Evolutionary conservation across 2,113 vertebrate genomes (phyloP).

Genomic region (Phalacrocorax aristotelis): DNA sequence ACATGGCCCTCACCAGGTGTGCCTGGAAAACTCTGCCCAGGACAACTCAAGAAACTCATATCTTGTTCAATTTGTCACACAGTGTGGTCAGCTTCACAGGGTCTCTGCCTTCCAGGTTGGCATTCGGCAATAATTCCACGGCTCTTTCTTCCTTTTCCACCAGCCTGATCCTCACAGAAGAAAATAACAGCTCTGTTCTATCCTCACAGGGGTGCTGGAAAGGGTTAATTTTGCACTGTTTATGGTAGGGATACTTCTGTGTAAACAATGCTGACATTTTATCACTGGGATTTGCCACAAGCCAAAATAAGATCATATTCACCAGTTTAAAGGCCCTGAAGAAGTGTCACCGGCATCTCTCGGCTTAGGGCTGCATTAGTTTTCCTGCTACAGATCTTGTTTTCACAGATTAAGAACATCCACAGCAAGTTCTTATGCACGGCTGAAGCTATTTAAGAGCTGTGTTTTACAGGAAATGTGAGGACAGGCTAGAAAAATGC

Average conservation of each 20-base stretch:
- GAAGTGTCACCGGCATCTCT: slow-evolving; percentile 1
- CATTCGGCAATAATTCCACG: neutral
- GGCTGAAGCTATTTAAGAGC: slow-evolving; percentile 25
- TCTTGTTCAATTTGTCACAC: neutral
- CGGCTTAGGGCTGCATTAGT: slow-evolving; percentile 12
- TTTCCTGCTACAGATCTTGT: neutral
- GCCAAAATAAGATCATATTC: slow-evolving; percentile 4
- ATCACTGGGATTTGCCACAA: slow-evolving; percentile 47
- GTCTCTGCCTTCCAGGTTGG: neutral
- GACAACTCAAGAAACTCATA: neutral
- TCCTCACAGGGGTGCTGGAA: neutral
- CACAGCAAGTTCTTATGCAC: slow-evolving; percentile 19
- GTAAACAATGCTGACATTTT: slow-evolving; percentile 44
- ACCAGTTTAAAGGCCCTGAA: slow-evolving; percentile 15
- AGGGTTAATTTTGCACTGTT: slow-evolving; percentile 5
- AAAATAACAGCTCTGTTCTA: neutral
- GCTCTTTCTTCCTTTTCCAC: neutral
- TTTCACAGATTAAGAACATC: neutral
- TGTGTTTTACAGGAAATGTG: neutral
- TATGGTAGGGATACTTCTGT: neutral
- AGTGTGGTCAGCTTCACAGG: neutral
- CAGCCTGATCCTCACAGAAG: neutral
- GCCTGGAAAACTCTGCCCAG: neutral
- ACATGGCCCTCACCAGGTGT: rapidly evolving
- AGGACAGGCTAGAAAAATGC: neutral